These are phyloP conservation scores for Cosmia trapezina DNA, from an alignment of 2,888 invertebrate species.

Conservation along the genomic window DNA sequence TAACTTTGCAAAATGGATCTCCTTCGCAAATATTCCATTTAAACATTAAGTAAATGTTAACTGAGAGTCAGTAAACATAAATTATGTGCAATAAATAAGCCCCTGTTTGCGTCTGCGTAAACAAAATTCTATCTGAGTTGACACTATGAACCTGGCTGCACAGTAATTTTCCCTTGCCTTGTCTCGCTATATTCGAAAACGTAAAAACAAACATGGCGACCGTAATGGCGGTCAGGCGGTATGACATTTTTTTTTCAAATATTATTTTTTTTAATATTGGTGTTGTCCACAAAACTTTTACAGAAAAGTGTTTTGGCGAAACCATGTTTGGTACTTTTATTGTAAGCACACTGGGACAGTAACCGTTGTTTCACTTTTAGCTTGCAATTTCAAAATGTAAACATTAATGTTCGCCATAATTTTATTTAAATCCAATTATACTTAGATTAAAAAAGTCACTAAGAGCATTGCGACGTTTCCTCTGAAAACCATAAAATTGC, in stretches of 20 bases:
- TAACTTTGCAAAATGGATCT: conserved; percentile 12
- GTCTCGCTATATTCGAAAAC: conserved; percentile 42
- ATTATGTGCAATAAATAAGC: conserved; percentile 43
- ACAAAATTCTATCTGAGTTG: conserved; percentile 63
- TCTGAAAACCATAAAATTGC: not conserved
- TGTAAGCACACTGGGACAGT: not conserved
- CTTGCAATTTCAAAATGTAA: not conserved
- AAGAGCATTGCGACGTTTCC: not conserved
- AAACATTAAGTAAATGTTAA: conserved; percentile 32
- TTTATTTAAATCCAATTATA: not conserved
- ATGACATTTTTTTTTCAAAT: conserved; percentile 26
- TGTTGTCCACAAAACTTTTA: not conserved
- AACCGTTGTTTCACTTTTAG: not conserved
- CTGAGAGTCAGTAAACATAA: conserved; percentile 23
- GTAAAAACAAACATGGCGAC: conserved; percentile 47
- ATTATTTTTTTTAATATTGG: conserved; percentile 21
- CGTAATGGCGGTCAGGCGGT: conserved; percentile 4
- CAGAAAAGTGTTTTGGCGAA: conserved; percentile 10
- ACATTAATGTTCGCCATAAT: not conserved
- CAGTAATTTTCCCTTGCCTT: conserved; percentile 66
- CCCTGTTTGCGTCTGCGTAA: conserved; percentile 61
- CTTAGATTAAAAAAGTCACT: not conserved
- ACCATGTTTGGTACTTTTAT: conserved; percentile 11
- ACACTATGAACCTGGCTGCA: conserved; percentile 55
- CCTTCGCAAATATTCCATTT: conserved; percentile 18